Evolutionary conservation across 2,113 vertebrate genomes (phyloP).

Genomic region (Acrocephalus arundinaceus): DNA sequence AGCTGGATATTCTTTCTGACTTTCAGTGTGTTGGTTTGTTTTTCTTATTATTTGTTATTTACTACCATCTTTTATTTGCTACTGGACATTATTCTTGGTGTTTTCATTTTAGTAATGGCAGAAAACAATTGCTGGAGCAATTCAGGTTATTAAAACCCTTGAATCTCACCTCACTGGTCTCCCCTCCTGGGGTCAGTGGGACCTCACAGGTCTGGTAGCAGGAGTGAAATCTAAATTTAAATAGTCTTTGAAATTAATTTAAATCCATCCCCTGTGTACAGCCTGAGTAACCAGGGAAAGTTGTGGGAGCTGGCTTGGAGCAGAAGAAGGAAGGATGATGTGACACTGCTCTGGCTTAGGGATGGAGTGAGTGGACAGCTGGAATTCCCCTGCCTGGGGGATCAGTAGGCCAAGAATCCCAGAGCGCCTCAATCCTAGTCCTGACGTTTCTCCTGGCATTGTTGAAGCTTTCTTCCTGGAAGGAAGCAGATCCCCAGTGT

Average conservation of each 20-base stretch:
- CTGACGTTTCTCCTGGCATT: not conserved
- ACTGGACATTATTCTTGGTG: not conserved
- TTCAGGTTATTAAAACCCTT: not conserved
- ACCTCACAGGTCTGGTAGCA: not conserved
- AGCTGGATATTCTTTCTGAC: conserved; percentile 9
- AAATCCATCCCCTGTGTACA: not conserved
- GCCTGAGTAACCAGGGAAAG: not conserved
- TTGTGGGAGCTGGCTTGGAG: not conserved
- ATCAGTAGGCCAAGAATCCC: not conserved
- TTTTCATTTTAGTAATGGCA: not conserved
- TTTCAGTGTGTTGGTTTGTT: not conserved
- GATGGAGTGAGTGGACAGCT: not conserved
- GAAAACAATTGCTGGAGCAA: not conserved
- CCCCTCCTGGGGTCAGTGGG: not conserved
- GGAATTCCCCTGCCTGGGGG: not conserved
- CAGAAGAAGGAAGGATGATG: not conserved
- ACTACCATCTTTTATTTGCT: not conserved
- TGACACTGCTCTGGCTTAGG: not conserved
- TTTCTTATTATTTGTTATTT: not conserved
- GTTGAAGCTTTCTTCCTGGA: not conserved
- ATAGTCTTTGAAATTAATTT: not conserved
- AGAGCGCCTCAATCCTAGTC: not conserved
- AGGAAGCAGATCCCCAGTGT: not conserved
- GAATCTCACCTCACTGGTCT: not conserved
- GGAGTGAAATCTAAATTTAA: not conserved